Evolutionary conservation across 2,888 invertebrate species (phyloP), one percentile per base, ranked within the genome.

Genomic region (Ichneumoninae sp.): DNA sequence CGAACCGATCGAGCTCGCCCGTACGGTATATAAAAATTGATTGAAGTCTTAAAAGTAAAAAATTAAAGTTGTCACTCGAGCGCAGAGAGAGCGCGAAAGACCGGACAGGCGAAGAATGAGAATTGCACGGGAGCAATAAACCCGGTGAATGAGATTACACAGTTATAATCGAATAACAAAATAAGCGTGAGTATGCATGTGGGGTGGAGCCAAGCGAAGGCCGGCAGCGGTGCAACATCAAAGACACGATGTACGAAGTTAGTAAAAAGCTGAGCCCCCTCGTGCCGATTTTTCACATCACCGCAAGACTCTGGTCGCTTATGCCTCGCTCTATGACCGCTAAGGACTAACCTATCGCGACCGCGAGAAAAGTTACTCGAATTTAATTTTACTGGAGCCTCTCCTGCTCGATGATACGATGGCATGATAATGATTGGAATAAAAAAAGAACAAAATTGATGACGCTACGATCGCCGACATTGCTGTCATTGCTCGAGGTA

Each of bases 61-160:
- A 44, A 16, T 16, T 0, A 44, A 44, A 16, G 16, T 16, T 16
- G 10, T 0, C 16, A 44, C 3, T 44, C 16, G 44, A 44, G 16
- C 44, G 0, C 1, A 1, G 4, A 44, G 16, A 36, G n/a, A 60
- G 26, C n/a, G 44, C 30, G 52, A 62, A 4, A 36, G 50, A 52
- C 3, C 44, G 44, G 26, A 13, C 69, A 50, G 33, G 33, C 13
- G 16, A 22, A 54, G 30, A 10, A 54, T 10, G 33, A 16, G 50
- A 70, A n/a, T n/a, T 3, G 3, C n/a, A 62, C 30, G 30, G 54
- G 54, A 65, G 62, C 65, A 52, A 66, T 60, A 57, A 71, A 44
- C 44, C 71, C 71, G 54, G 54, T 33, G 71, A 71, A 71, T 54
- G 71, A 40, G 71, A 71, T 71, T 71, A 71, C 54, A 22, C 33